These are phyloP conservation scores for Procambarus clarkii DNA, from an alignment of 1,140 invertebrate species.

Conservation along the genomic window DNA sequence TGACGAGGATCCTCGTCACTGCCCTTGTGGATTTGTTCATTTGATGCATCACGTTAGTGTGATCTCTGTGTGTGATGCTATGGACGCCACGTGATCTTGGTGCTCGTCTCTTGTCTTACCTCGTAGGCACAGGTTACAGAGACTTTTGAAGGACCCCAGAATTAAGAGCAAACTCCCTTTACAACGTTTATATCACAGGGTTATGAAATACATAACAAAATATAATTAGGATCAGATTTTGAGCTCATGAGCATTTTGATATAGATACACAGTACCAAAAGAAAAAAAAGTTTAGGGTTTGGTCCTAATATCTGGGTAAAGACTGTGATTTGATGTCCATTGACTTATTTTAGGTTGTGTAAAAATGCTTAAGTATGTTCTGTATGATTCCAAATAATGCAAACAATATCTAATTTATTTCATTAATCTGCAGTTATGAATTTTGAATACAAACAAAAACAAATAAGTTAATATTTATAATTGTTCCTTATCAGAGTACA, in stretches of 20 bases:
- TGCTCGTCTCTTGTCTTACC: conserved; percentile 26
- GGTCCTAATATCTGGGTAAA: conserved; percentile 12
- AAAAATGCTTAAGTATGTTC: not conserved
- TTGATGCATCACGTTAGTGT: too few relatives aligned
- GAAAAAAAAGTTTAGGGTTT: not conserved
- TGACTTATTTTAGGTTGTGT: not conserved
- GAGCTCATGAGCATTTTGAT: not conserved
- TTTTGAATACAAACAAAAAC: not conserved
- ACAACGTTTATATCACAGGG: not conserved
- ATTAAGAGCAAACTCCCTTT: conserved; percentile 8
- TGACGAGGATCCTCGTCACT: too few relatives aligned
- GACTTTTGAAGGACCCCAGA: conserved; percentile 17
- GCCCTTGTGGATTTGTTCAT: too few relatives aligned
- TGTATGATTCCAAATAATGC: not conserved
- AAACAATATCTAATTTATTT: not conserved
- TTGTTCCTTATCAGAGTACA: not conserved
- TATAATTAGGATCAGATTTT: not conserved
- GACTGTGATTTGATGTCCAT: conserved; percentile 20
- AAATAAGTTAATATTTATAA: not conserved
- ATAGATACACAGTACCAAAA: not conserved
- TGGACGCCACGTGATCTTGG: conserved; percentile 28
- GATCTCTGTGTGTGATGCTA: too few relatives aligned
- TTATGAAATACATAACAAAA: not conserved
- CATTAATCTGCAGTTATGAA: not conserved
- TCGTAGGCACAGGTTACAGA: conserved; percentile 32